phyloP scores from a whole-genome alignment of 1,140 invertebrate genomes.

The Doryteuthis pealeii region DNA sequence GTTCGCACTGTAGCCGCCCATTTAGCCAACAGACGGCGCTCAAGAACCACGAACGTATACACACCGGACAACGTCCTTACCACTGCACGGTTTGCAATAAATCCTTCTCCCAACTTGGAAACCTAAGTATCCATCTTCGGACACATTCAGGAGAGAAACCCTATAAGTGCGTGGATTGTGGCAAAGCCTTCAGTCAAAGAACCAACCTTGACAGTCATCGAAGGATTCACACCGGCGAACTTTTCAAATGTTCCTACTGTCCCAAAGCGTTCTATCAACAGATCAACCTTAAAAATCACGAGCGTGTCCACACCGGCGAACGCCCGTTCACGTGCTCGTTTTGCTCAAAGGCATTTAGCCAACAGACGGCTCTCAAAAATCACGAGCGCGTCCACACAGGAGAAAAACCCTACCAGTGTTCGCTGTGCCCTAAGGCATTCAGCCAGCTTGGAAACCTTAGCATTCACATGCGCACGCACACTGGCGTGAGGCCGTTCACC shows the following conservation, averaged over 20 bases:
- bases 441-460: not conserved
- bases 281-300: not conserved
- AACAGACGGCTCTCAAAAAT: conserved; percentile 64
- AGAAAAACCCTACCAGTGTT: conserved; percentile 32
- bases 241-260: conserved; percentile 53
- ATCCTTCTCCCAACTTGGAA: conserved; percentile 15
- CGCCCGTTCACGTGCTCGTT: conserved; percentile 75
- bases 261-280: conserved; percentile 73
- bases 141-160: conserved; percentile 63
- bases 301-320: conserved; percentile 70
- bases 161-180: conserved; percentile 53
- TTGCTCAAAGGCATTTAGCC: conserved; percentile 75
- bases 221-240: conserved; percentile 84
- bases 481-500: not conserved
- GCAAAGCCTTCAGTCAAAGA: conserved; percentile 80
- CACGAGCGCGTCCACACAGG: conserved; percentile 36
- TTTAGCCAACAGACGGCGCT: conserved; percentile 59
- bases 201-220: conserved; percentile 91
- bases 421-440: not conserved
- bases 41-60: conserved; percentile 50
- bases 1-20: conserved; percentile 69
- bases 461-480: not conserved
- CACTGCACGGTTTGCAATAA: conserved; percentile 57
- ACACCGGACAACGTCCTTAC: conserved; percentile 54
- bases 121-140: conserved; percentile 78